Conservation (phyloP, 2,113 vertebrate genomes). For the Felis chaus region DNA sequence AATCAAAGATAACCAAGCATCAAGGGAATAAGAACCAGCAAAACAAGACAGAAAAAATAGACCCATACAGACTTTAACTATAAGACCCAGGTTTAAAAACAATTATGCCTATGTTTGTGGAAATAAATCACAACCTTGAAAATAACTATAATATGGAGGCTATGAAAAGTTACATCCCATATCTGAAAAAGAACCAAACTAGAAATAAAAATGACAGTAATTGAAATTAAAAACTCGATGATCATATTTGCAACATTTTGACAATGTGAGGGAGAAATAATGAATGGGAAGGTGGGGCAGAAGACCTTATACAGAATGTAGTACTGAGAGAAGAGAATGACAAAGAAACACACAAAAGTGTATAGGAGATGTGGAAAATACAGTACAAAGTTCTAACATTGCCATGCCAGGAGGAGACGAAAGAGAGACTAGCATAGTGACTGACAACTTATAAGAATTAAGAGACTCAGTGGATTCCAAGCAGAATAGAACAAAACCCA, state of each 20-base stretch:
- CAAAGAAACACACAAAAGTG: not conserved
- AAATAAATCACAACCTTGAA: not conserved
- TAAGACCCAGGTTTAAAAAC: not conserved
- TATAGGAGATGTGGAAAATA: not conserved
- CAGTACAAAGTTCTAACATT: not conserved
- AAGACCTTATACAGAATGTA: not conserved
- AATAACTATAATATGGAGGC: not conserved
- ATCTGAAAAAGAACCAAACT: slow-evolving; percentile 25
- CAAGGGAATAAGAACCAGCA: not conserved
- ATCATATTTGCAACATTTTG: not conserved
- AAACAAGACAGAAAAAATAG: not conserved
- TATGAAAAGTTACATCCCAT: not conserved
- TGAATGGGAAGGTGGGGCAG: not conserved
- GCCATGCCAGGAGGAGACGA: not conserved
- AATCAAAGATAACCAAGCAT: not conserved
- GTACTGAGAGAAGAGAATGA: not conserved
- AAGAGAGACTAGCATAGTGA: not conserved
- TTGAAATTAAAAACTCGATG: not conserved
- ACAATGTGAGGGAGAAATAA: not conserved
- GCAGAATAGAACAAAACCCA: not conserved
- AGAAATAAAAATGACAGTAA: slow-evolving; percentile 8
- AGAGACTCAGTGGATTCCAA: not conserved
- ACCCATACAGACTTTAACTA: not conserved
- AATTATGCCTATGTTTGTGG: not conserved
- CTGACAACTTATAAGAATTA: not conserved